These are phyloP conservation scores for Leptodactylus fallax DNA, from an alignment of 2,797 vertebrate species.

Conservation along the genomic window DNA sequence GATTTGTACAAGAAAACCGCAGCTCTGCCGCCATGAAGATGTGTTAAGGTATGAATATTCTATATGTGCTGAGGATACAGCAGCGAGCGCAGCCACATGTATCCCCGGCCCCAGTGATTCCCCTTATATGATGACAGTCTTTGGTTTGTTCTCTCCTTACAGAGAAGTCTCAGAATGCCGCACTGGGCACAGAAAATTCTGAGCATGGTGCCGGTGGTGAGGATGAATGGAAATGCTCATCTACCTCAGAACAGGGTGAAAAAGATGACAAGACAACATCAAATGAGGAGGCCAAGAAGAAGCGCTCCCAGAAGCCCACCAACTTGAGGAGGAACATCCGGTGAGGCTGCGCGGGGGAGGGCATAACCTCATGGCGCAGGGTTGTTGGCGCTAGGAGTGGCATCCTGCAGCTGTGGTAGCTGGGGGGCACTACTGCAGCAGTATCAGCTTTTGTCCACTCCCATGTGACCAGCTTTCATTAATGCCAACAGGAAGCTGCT, in stretches of 20 bases:
- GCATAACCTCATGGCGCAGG: not conserved
- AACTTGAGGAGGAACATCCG: slow-evolving; percentile 98
- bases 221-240: slow-evolving; percentile 82
- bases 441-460: too few relatives aligned
- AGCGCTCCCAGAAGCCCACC: slow-evolving; percentile 88
- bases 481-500: slow-evolving; percentile 86
- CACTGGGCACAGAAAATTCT: slow-evolving; percentile 79
- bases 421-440: too few relatives aligned
- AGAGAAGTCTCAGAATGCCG: slow-evolving; percentile 85
- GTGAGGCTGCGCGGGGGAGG: slow-evolving; percentile 69
- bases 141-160: slow-evolving; percentile 40
- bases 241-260: slow-evolving; percentile 89
- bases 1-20: too few relatives aligned
- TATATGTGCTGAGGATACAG: too few relatives aligned
- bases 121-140: too few relatives aligned
- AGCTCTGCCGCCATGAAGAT: too few relatives aligned
- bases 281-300: slow-evolving; percentile 88
- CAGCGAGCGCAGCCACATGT: too few relatives aligned
- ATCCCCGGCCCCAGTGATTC: too few relatives aligned
- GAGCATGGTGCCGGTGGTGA: slow-evolving; percentile 76
- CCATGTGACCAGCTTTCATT: too few relatives aligned
- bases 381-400: too few relatives aligned
- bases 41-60: too few relatives aligned
- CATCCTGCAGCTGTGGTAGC: too few relatives aligned
- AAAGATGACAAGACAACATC: slow-evolving; percentile 80